Evolutionary conservation across 2,888 invertebrate genomes (phyloP), one percentile per base, ranked within the genome.

Genomic region (Disparrhopalites patrizii): DNA sequence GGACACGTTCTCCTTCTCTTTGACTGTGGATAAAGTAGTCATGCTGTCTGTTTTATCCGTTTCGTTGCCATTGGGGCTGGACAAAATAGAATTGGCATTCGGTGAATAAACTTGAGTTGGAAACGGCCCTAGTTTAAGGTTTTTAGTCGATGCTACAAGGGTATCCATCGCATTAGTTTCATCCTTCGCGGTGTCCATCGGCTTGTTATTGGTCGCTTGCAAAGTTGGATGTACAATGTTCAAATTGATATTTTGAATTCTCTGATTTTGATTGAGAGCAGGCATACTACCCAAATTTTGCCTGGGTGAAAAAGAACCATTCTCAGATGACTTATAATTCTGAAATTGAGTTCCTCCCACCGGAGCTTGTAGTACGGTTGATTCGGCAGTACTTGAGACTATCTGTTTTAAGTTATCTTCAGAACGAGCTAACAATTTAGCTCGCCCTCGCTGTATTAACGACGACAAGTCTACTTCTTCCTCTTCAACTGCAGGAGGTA

Each of bases 401-500:
- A n/a, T n/a, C 30, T 50, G 51, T 20, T 58, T 57, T 33, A 65
- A 36, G 51, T 65, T 65, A 30, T 65, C 52, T 40, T 65, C 65
- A 52, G 65, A 65, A 7, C 36, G 40, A 10, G 57, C 58, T 28
- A 65, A 23, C 13, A 65, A 25, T 58, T 65, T 65, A 8, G 57
- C 65, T 20, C 65, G 50, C 3, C 65, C 65, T 20, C 52, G 33
- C 31, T 65, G 57, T 38, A 65, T 65, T 15, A 65, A 30, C 36
- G 40, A 50, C 8, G 65, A 58, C 8, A 65, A 28, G 23, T 65
- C 65, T 25, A 65, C 51, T 27, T 65, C 58, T 18, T 65, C 65
- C 2, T 65, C 65, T 15, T 58, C 65, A 38, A 33, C 58, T 20
- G 25, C 33, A 27, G 43, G 38, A 7, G 43, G 60, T 40, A 56